Evolutionary conservation across 2,113 vertebrate genomes (phyloP).

Genomic region (Varanus salvator): DNA sequence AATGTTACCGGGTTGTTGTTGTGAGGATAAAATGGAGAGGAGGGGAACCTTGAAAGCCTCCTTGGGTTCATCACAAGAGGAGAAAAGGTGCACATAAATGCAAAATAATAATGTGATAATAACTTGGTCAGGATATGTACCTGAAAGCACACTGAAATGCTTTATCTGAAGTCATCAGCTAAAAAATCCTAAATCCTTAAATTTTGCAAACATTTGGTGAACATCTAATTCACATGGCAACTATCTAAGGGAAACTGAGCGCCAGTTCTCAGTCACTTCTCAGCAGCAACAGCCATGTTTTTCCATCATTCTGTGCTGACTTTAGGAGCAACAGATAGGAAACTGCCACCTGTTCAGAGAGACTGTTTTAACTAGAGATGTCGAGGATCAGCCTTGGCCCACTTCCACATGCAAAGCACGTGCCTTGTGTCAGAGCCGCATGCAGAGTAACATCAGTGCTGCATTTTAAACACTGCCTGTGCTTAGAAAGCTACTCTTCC

Average conservation of each 20-base stretch:
- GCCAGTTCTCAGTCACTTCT: not conserved
- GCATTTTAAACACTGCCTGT: not conserved
- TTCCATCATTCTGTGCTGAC: not conserved
- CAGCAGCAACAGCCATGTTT: not conserved
- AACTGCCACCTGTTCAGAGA: not conserved
- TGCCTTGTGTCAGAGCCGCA: too few relatives aligned
- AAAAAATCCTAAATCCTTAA: not conserved
- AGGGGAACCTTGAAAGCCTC: too few relatives aligned
- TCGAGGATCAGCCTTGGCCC: too few relatives aligned
- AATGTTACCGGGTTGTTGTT: too few relatives aligned
- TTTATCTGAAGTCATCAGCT: not conserved
- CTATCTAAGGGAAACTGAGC: not conserved
- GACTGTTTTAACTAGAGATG: not conserved
- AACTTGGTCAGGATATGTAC: not conserved
- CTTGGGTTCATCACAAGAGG: too few relatives aligned
- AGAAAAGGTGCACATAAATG: too few relatives aligned
- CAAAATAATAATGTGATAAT: too few relatives aligned
- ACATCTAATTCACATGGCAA: too few relatives aligned
- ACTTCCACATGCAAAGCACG: not conserved
- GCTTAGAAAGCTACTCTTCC: not conserved
- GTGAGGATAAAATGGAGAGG: too few relatives aligned
- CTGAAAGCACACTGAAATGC: not conserved
- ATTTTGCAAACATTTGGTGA: not conserved
- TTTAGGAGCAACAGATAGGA: not conserved
- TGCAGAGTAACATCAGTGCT: not conserved